Percentiles rank a stretch among this genome's conserved stretches.
Conservation (phyloP, 2,888 invertebrate genomes). For the Halictus quadricinctus region DNA sequence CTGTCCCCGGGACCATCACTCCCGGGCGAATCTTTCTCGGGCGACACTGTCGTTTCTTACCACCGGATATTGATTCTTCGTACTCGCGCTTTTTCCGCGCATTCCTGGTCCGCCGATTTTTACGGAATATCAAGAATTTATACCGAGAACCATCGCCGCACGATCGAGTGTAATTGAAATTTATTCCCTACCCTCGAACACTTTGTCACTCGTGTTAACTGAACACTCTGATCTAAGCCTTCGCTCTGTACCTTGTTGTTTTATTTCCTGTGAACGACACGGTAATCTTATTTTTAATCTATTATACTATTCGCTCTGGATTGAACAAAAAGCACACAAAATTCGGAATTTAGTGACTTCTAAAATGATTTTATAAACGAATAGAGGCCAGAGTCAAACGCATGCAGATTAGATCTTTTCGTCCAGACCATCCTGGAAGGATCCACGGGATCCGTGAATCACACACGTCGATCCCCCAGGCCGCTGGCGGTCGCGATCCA, state of each 20-base stretch:
- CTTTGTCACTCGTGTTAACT: too few relatives aligned
- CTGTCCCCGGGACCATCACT: constrained; percentile 13
- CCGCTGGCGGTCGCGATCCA: constrained; percentile 24
- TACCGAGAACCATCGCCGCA: too few relatives aligned
- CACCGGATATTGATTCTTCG: not conserved
- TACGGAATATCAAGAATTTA: not conserved
- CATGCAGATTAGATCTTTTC: constrained; percentile 79
- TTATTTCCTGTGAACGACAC: too few relatives aligned
- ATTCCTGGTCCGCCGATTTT: not conserved
- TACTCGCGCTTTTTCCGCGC: not conserved
- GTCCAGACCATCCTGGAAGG: constrained; percentile 70
- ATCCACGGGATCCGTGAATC: constrained; percentile 50
- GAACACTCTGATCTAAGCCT: too few relatives aligned
- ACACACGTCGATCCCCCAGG: constrained; percentile 30
- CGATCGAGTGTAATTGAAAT: too few relatives aligned
- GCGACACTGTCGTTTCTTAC: constrained; percentile 8
- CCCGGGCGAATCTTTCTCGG: constrained; percentile 4
- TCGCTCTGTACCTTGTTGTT: too few relatives aligned
- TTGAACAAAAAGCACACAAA: too few relatives aligned
- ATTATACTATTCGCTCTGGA: too few relatives aligned
- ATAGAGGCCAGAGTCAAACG: constrained; percentile 61
- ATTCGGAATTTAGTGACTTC: not conserved
- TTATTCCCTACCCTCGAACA: too few relatives aligned
- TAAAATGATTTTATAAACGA: not conserved
- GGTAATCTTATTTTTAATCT: too few relatives aligned